Evolutionary conservation across 1,140 invertebrate species (phyloP).

Genomic region (Zaprionus davidi): DNA sequence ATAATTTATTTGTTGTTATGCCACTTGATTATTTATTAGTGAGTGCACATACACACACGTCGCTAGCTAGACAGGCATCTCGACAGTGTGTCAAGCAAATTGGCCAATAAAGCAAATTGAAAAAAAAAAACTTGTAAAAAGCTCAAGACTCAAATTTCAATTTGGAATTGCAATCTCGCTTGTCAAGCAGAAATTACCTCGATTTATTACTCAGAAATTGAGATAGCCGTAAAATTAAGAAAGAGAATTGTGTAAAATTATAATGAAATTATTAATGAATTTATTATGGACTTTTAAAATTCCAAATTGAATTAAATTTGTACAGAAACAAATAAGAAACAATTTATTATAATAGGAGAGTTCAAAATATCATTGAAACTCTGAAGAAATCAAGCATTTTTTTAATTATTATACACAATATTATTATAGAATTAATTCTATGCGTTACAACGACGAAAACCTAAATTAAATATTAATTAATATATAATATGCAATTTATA

Average conservation of each 20-base stretch:
- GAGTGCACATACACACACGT: not conserved
- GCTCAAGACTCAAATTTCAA: constrained; percentile 4
- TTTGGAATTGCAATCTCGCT: not conserved
- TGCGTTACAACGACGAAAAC: not conserved
- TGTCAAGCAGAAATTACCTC: not conserved
- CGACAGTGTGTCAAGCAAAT: not conserved
- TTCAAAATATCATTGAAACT: not conserved
- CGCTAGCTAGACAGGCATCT: not conserved
- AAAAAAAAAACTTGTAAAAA: not conserved
- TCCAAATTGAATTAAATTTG: not conserved
- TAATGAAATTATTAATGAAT: not conserved
- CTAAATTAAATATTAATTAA: not conserved
- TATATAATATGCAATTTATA: not conserved
- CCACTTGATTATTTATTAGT: constrained; percentile 44
- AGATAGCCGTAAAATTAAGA: not conserved
- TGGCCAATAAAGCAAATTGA: constrained; percentile 14
- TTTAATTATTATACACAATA: too few species aligned
- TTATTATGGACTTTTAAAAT: not conserved
- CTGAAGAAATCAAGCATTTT: not conserved
- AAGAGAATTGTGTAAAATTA: not conserved
- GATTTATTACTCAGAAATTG: not conserved
- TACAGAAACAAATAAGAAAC: not conserved
- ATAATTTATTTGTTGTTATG: constrained; percentile 45
- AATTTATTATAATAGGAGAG: not conserved
- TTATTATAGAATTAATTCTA: not conserved